Conservation (phyloP, 64 coral and sea anemone species). For the Porites australiensis region DNA sequence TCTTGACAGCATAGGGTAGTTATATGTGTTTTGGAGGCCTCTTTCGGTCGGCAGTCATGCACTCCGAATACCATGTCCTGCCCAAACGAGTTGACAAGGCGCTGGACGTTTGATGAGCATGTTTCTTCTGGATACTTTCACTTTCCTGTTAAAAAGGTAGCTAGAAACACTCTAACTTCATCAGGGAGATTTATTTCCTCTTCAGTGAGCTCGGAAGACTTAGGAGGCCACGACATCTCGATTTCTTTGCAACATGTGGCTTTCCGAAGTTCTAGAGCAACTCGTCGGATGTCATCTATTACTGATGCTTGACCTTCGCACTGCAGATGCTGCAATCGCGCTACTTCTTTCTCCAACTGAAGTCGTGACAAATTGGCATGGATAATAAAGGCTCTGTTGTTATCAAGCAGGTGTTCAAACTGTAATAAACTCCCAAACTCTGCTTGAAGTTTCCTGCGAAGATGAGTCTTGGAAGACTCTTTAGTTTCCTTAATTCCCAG, state of each 20-base stretch:
- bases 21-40: slow-evolving; percentile 35
- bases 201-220: slow-evolving; percentile 33
- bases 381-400: too few relatives aligned
- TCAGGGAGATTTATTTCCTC: slow-evolving; percentile 6
- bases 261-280: slow-evolving; percentile 24
- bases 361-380: too few relatives aligned
- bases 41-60: neutral
- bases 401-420: too few relatives aligned
- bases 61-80: slow-evolving; percentile 38
- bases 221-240: slow-evolving; percentile 18
- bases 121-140: neutral
- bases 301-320: too few relatives aligned
- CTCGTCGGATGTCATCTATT: neutral
- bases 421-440: too few relatives aligned
- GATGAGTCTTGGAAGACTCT: too few relatives aligned
- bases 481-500: too few relatives aligned
- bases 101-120: slow-evolving; percentile 1
- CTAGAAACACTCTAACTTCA: slow-evolving; percentile 8
- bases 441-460: too few relatives aligned
- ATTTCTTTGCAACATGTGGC: neutral
- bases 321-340: too few relatives aligned
- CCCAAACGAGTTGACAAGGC: slow-evolving; percentile 52
- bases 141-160: slow-evolving; percentile 36
- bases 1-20: slow-evolving; percentile 38
- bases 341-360: too few relatives aligned